Evolutionary conservation across 2,113 vertebrate genomes (phyloP).

Genomic region (Reinhardtius hippoglossoides): DNA sequence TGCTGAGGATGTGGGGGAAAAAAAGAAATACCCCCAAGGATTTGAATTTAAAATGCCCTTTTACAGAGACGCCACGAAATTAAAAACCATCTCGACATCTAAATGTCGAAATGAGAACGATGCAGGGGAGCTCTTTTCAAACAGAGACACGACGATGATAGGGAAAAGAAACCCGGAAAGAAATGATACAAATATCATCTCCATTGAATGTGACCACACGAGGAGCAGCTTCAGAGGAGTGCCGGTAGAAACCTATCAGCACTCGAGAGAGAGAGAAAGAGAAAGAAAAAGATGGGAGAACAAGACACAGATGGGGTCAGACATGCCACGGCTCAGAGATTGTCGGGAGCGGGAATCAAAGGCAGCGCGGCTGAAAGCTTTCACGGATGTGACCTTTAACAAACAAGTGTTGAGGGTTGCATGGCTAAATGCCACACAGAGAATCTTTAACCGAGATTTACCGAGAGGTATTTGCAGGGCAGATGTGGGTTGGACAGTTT

Average conservation of each 20-base stretch:
- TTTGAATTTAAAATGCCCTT: constrained; percentile 14
- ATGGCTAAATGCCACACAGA: constrained; percentile 34
- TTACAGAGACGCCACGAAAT: neutral
- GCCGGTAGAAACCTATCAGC: neutral
- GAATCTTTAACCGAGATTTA: no score
- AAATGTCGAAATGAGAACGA: no score
- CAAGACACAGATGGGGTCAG: constrained; percentile 3
- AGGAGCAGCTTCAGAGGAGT: neutral
- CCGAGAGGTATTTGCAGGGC: neutral
- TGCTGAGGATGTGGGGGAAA: neutral
- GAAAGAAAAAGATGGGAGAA: neutral
- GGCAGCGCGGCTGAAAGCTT: constrained; percentile 41
- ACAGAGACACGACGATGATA: no score
- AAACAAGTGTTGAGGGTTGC: constrained; percentile 27
- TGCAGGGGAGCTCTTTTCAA: no score
- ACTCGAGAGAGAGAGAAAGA: neutral
- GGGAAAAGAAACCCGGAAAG: no score
- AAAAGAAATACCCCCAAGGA: neutral
- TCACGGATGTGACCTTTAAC: constrained; percentile 62
- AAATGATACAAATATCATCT: neutral
- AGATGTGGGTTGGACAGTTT: neutral
- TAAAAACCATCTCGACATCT: neutral
- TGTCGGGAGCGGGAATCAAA: constrained; percentile 10
- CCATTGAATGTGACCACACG: neutral
- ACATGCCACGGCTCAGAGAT: neutral